Conservation (phyloP, 1,140 invertebrate species). For the Drosophila equinoxialis region DNA sequence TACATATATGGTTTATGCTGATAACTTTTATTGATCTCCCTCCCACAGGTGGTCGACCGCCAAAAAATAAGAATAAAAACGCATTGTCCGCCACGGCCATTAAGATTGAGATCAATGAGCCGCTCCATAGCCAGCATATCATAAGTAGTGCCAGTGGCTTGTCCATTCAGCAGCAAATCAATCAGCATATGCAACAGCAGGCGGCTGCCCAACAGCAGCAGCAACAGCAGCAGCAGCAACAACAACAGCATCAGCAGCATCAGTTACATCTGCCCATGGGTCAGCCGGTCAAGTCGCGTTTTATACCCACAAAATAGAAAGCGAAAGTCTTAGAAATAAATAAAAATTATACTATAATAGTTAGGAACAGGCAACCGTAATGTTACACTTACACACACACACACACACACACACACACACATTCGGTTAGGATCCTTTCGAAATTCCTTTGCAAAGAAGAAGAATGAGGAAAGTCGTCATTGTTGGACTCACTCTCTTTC, state of each 20-base stretch:
- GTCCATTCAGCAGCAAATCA: slow-evolving; percentile 79
- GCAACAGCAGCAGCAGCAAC: slow-evolving; percentile 51
- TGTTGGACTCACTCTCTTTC: no score
- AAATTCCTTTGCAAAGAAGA: no score
- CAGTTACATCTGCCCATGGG: slow-evolving; percentile 65
- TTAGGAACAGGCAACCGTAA: slow-evolving; percentile 10
- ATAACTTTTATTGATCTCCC: no score
- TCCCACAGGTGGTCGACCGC: slow-evolving; percentile 70
- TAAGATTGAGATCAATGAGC: slow-evolving; percentile 79
- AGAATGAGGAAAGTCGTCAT: no score
- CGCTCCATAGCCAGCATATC: slow-evolving; percentile 78
- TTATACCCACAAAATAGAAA: slow-evolving; percentile 78
- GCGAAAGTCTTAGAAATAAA: slow-evolving; percentile 8
- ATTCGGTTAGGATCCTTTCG: neutral
- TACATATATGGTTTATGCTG: no score
- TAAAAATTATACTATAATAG: neutral
- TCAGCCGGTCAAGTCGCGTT: slow-evolving; percentile 75
- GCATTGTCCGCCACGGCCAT: slow-evolving; percentile 69
- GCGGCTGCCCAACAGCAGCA: slow-evolving; percentile 54
- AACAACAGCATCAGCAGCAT: slow-evolving; percentile 61
- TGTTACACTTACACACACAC: no score
- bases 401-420: no score
- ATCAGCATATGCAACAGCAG: slow-evolving; percentile 80
- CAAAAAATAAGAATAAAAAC: slow-evolving; percentile 78
- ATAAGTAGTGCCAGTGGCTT: slow-evolving; percentile 78